phyloP scores from a whole-genome alignment of 23 tunicate genomes.

The Trididemnum clinides region DNA sequence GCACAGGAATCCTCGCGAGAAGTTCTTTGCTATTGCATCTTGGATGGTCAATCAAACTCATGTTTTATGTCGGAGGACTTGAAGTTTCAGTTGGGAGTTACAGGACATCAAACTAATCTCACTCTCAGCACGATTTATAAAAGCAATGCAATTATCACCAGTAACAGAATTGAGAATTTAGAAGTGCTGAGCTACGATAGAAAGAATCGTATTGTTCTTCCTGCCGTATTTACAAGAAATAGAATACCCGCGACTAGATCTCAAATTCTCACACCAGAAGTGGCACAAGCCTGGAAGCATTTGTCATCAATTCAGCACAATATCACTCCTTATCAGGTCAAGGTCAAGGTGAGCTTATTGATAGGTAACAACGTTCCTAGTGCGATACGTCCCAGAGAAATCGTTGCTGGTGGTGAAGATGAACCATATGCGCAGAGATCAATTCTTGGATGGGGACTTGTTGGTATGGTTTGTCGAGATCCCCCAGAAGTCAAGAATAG shows the following conservation, averaged over 20 bases:
- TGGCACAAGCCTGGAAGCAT: neutral
- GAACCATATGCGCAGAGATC: conserved; percentile 18
- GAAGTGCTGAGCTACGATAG: neutral
- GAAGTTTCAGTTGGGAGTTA: neutral
- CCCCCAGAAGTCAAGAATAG: no score
- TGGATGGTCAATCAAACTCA: neutral
- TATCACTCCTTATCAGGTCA: neutral
- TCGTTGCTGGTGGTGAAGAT: conserved; percentile 1
- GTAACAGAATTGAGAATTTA: neutral
- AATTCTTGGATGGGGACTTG: conserved; percentile 5
- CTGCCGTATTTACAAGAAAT: neutral
- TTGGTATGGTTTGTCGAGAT: no score
- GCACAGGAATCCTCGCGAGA: neutral
- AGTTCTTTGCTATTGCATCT: neutral
- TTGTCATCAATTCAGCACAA: neutral
- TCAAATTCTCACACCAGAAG: neutral
- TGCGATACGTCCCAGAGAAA: neutral
- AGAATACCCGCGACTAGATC: neutral
- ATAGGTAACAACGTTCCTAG: neutral
- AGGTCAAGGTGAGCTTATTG: neutral
- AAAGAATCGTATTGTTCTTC: neutral
- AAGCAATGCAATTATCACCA: neutral
- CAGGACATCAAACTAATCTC: neutral
- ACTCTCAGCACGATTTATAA: neutral
- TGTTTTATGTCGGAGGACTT: neutral